Evolutionary conservation across 2,888 invertebrate species (phyloP).

Genomic region (Zelleria hepariella): DNA sequence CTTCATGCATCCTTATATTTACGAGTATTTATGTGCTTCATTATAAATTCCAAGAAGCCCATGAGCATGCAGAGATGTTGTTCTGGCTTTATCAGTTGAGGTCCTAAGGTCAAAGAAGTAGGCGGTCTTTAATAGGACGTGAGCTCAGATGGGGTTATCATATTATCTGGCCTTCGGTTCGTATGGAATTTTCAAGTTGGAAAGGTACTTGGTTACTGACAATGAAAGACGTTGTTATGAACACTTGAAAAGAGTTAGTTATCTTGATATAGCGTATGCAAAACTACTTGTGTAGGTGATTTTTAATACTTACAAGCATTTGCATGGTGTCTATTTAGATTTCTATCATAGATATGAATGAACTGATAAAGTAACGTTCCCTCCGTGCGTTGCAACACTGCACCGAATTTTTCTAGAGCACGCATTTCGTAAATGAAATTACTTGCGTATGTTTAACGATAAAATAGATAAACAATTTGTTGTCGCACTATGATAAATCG

Average conservation of each 20-base stretch:
- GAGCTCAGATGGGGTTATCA: constrained; percentile 1
- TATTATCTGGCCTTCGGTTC: not conserved
- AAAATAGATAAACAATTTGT: not conserved
- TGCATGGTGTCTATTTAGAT: not conserved
- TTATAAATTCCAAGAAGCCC: not conserved
- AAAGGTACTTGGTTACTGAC: not conserved
- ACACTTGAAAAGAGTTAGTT: not conserved
- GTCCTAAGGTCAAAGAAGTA: not conserved
- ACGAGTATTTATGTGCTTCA: not conserved
- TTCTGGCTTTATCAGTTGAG: not conserved
- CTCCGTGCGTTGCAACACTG: not conserved
- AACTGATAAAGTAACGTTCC: not conserved
- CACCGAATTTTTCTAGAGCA: not conserved
- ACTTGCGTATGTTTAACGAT: not conserved
- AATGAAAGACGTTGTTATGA: not conserved
- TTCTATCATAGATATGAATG: not conserved
- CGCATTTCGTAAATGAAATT: not conserved
- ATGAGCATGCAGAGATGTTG: not conserved
- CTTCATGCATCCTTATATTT: too few species aligned
- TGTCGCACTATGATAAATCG: not conserved
- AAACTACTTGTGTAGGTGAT: too few species aligned
- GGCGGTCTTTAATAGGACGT: not conserved
- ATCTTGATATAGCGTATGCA: not conserved
- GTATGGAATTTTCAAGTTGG: too few species aligned
- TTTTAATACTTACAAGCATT: not conserved